Evolutionary conservation across 2,888 invertebrate species (phyloP).

Genomic region (Saturnia japonica): DNA sequence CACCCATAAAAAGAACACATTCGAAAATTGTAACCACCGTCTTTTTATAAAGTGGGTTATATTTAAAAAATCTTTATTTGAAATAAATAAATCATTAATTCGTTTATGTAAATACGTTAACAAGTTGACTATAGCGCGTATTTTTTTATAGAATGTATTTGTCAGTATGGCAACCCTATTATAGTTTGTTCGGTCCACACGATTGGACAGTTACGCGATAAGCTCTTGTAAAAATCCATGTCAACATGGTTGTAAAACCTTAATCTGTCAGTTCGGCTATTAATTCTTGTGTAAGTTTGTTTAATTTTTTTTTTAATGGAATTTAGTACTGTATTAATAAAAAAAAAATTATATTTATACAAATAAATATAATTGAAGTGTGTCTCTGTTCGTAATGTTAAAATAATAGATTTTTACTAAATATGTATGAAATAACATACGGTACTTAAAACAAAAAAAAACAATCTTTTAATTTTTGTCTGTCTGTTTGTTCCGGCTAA

Average conservation of each 20-base stretch:
- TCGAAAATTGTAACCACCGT: too few relatives aligned
- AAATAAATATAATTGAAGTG: too few relatives aligned
- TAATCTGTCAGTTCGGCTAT: conserved; percentile 17
- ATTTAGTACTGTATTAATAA: too few relatives aligned
- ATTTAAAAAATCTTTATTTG: neutral
- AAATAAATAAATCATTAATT: neutral
- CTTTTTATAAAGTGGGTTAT: too few relatives aligned
- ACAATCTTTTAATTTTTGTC: too few relatives aligned
- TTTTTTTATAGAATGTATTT: neutral
- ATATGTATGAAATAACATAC: too few relatives aligned
- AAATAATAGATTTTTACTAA: too few relatives aligned
- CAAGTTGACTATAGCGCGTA: neutral
- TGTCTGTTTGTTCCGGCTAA: too few relatives aligned
- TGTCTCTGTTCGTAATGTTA: too few relatives aligned
- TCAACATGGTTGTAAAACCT: conserved; percentile 21
- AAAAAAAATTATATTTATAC: too few relatives aligned
- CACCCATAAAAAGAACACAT: too few relatives aligned
- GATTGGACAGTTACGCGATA: conserved; percentile 22
- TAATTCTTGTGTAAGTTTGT: neutral
- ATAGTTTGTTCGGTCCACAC: conserved; percentile 17
- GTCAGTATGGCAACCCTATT: conserved; percentile 16
- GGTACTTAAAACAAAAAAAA: too few relatives aligned
- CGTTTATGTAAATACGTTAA: conserved; percentile 4
- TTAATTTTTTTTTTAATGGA: neutral
- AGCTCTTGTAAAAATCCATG: conserved; percentile 26